Conservation (phyloP, 2,113 vertebrate species). For the Ranitomeya variabilis region DNA sequence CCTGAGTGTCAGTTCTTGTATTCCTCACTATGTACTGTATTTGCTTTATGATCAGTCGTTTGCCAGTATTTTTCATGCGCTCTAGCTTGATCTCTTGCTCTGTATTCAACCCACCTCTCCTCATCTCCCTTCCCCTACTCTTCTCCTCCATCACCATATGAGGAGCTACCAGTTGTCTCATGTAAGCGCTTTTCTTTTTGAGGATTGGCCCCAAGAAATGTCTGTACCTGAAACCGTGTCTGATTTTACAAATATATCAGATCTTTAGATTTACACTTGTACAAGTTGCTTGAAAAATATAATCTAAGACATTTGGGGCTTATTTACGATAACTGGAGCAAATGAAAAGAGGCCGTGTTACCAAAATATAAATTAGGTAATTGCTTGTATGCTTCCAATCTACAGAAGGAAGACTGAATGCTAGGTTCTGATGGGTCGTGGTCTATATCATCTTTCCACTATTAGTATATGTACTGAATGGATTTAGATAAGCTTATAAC, state of each 20-base stretch:
- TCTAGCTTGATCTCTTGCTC: neutral
- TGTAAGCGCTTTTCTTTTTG: neutral
- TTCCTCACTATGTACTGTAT: neutral
- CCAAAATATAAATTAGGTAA: neutral
- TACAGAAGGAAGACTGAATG: neutral
- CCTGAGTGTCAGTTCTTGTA: neutral
- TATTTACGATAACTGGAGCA: neutral
- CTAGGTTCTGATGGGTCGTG: neutral
- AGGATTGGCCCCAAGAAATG: neutral
- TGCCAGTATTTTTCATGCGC: no score
- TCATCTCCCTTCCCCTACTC: neutral
- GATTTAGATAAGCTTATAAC: no score
- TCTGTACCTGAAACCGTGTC: neutral
- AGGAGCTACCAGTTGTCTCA: neutral
- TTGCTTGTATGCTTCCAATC: neutral
- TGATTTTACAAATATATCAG: neutral
- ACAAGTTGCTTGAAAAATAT: neutral
- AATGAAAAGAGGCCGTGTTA: neutral
- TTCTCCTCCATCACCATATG: neutral
- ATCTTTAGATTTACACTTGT: neutral
- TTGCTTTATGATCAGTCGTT: neutral
- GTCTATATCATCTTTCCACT: no score
- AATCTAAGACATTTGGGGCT: neutral
- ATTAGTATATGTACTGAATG: no score
- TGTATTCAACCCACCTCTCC: neutral